Conservation (phyloP, 2,888 invertebrate genomes). For the Ptychoptera albimana region DNA sequence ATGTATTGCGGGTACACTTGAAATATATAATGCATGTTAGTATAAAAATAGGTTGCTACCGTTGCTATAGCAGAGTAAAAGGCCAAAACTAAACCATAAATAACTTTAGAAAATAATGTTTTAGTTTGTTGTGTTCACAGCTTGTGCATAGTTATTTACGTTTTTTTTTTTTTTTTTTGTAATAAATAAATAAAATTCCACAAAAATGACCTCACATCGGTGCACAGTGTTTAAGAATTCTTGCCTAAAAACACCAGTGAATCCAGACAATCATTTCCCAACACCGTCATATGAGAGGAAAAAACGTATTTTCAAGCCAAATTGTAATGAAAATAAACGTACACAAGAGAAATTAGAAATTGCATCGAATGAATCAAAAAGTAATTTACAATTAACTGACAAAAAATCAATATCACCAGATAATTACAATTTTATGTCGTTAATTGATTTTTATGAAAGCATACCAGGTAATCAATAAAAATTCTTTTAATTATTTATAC, state of each 20-base stretch:
- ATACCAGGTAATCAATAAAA: conserved; percentile 37
- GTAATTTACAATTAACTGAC: conserved; percentile 19
- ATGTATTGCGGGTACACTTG: too few species aligned
- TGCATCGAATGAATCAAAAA: conserved; percentile 18
- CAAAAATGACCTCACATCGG: conserved; percentile 35
- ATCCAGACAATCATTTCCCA: conserved; percentile 55
- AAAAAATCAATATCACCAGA: conserved; percentile 11
- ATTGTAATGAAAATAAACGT: conserved; percentile 21
- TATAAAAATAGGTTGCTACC: too few species aligned
- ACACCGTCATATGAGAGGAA: conserved; percentile 51
- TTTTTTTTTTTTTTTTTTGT: neutral
- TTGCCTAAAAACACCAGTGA: conserved; percentile 53
- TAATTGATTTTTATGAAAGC: conserved; percentile 58
- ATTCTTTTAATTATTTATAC: neutral
- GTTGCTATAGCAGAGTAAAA: too few species aligned
- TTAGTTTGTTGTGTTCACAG: too few species aligned
- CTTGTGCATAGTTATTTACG: neutral
- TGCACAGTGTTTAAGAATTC: conserved; percentile 52
- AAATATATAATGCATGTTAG: too few species aligned
- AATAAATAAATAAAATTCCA: conserved; percentile 1
- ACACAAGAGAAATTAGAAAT: conserved; percentile 18
- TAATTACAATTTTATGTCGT: conserved; percentile 34
- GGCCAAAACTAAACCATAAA: too few species aligned
- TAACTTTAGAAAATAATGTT: too few species aligned
- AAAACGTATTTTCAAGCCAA: conserved; percentile 8